Conservation (phyloP, 2,113 vertebrate species). For the Himantopus leucocephalus region DNA sequence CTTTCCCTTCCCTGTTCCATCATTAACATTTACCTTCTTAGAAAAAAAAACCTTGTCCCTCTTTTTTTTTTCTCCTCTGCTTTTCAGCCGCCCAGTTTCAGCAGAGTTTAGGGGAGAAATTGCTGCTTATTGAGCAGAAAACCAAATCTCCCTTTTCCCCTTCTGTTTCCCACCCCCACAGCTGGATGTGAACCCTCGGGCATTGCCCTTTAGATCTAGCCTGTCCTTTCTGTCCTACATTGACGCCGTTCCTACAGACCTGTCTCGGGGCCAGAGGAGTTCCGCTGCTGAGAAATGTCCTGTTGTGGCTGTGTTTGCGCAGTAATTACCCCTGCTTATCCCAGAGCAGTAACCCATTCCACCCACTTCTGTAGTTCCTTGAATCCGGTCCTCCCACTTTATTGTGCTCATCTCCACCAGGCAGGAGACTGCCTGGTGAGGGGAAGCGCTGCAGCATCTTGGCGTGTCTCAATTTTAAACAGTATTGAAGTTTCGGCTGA, state of each 20-base stretch:
- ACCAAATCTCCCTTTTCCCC: not conserved
- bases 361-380: not conserved
- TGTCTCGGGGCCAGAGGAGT: not conserved
- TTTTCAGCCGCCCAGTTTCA: not conserved
- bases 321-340: slow-evolving; percentile 20
- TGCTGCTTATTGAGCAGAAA: not conserved
- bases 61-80: not conserved
- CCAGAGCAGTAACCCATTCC: slow-evolving; percentile 29
- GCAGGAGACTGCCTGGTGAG: not conserved
- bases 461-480: not conserved
- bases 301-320: not conserved
- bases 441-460: not conserved
- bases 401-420: not conserved
- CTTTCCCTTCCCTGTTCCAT: not conserved
- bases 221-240: not conserved
- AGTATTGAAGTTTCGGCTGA: not conserved
- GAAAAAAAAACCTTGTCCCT: not conserved
- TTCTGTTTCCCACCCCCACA: not conserved
- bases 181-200: not conserved
- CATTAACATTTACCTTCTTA: not conserved
- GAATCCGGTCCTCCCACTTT: slow-evolving; percentile 3
- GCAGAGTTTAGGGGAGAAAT: not conserved
- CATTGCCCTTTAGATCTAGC: not conserved
- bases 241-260: not conserved
- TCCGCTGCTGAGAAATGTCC: not conserved